Base-by-base conservation (phyloP, 2,888 invertebrate species). In the Ephialtes manifestator region DNA sequence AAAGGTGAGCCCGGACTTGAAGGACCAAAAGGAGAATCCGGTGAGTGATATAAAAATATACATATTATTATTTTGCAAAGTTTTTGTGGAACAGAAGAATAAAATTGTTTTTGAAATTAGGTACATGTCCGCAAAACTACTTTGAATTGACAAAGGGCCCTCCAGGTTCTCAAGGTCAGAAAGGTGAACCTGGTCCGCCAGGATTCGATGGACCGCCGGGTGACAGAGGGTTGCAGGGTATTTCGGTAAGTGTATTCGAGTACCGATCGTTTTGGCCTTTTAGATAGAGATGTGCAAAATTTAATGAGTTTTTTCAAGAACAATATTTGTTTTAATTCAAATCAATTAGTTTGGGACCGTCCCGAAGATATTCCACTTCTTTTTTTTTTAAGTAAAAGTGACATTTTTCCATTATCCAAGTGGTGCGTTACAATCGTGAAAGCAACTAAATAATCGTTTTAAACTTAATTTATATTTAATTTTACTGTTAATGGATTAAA, bases 1-100 rank as follows among this genome's bases (percentile, higher is more conserved):
- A 97, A 96, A 92, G 97, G 97, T 84, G 95, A 94, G 71, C 95
- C 96, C 8, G 98, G 98, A 18, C 90, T 90, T 1, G 77, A 88
- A 11, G 97, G 97, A 72, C n/a, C 77, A 0, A 96, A 95, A 92
- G 97, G 97, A 87, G 95, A 95, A 88, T 93, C 96, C 31, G 95
- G 95, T 68, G 43, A 24, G 55, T 31, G 20, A 53, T 11, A 0
- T 39, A 8, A 1, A 60, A 58, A 63, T 24, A 46, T 43, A 5
- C 10, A 20, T 74, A n/a, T 18, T 11, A 35, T 24, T 65, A 18
- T 7, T 39, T 43, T 65, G 11, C 10, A 4, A 11, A 4, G 18
- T 65, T 20, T 39, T 39, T 65, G 35, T 7, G 20, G 11, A 65
- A 11, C 20, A 65, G 18, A 70, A 28, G 13, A 48, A 24, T 28